A percentile compares a stretch with the other conserved stretches of the same genome.
Conservation (phyloP, 2,113 vertebrate species). For the Lepidothrix coronata region DNA sequence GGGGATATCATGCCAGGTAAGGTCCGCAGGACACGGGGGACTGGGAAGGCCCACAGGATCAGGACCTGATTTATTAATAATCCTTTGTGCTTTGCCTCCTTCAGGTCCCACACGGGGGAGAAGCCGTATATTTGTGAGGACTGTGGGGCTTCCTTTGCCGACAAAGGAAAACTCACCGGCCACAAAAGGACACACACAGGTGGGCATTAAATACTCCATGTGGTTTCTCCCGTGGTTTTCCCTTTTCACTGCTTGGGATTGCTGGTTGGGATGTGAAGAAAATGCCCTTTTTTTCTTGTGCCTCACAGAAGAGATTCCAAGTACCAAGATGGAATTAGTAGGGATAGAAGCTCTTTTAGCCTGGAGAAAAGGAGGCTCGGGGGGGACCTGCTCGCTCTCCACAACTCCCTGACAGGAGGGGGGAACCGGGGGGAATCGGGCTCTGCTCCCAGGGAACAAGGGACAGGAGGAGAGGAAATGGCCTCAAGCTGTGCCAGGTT, state of each 20-base stretch:
- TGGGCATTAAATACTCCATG: background rate
- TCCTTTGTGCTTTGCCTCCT: background rate
- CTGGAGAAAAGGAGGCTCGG: background rate
- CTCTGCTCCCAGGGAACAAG: background rate
- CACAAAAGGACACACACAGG: constrained; percentile 75
- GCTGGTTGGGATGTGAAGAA: background rate
- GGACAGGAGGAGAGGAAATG: background rate
- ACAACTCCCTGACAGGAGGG: background rate
- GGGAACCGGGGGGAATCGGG: no score
- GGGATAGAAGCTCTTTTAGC: background rate
- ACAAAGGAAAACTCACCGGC: constrained; percentile 65
- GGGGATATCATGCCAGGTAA: background rate
- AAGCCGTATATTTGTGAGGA: constrained; percentile 73
- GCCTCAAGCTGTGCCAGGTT: background rate
- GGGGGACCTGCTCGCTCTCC: background rate
- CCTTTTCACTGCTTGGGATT: background rate
- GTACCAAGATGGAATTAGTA: background rate
- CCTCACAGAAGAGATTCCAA: background rate
- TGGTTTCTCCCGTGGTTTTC: background rate
- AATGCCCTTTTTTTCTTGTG: no score
- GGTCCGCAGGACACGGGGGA: background rate
- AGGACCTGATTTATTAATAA: background rate
- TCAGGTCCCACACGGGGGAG: constrained; percentile 72
- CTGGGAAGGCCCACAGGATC: background rate
- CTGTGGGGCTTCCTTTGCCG: constrained; percentile 63